These are phyloP conservation scores for Etheostoma cragini DNA, from an alignment of 2,113 vertebrate species.

Conservation along the genomic window DNA sequence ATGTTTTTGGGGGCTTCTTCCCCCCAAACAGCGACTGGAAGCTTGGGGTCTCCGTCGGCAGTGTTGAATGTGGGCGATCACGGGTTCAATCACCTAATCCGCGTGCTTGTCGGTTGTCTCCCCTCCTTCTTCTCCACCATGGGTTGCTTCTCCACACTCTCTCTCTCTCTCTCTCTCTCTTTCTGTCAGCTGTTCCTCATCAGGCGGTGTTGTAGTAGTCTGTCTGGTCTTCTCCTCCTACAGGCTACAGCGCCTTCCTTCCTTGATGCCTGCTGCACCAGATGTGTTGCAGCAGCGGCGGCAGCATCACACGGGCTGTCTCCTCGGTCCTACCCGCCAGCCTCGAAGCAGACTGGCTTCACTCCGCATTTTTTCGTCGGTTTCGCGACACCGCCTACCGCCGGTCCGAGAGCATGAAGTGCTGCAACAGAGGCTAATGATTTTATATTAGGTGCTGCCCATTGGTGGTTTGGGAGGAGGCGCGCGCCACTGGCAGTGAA, in stretches of 20 bases:
- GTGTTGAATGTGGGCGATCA: slow-evolving; percentile 32
- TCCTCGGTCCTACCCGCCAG: slow-evolving; percentile 22
- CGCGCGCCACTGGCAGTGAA: slow-evolving; percentile 3
- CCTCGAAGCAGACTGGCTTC: slow-evolving; percentile 35
- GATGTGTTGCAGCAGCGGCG: slow-evolving; percentile 47
- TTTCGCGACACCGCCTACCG: slow-evolving; percentile 33
- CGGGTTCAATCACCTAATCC: slow-evolving; percentile 50
- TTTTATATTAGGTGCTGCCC: slow-evolving; percentile 48
- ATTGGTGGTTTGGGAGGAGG: slow-evolving; percentile 54
- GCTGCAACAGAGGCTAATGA: slow-evolving; percentile 55
- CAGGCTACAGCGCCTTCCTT: slow-evolving; percentile 10
- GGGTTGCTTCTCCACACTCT: slow-evolving; percentile 20
- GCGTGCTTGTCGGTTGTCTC: slow-evolving; percentile 29
- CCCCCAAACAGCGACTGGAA: slow-evolving; percentile 7
- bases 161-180: slow-evolving; percentile 1
- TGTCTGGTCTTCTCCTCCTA: slow-evolving; percentile 44
- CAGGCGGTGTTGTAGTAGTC: slow-evolving; percentile 47
- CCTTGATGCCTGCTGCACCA: slow-evolving; percentile 48
- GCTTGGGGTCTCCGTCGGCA: slow-evolving; percentile 33
- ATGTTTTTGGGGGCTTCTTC: not conserved
- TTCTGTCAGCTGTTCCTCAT: slow-evolving; percentile 50
- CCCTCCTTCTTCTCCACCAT: slow-evolving; percentile 45
- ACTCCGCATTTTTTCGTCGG: slow-evolving; percentile 15
- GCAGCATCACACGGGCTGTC: slow-evolving; percentile 36
- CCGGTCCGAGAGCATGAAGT: slow-evolving; percentile 34